These are phyloP conservation scores for Caloenas nicobarica DNA, from an alignment of 2,113 vertebrate genomes.

Conservation along the genomic window DNA sequence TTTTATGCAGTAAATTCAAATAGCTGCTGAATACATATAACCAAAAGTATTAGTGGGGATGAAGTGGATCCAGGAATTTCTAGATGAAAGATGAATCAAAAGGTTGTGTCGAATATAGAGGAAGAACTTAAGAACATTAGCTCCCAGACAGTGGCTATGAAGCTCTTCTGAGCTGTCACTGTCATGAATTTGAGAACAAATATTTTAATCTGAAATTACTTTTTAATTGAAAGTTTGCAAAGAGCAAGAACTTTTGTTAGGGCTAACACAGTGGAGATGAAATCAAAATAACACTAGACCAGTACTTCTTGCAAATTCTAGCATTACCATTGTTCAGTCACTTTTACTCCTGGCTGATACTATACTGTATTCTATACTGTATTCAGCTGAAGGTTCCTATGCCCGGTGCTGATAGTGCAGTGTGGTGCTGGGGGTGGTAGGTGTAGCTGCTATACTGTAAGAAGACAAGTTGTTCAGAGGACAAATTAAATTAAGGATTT, in stretches of 20 bases:
- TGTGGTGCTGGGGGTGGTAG: neutral
- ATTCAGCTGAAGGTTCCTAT: neutral
- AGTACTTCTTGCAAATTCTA: neutral
- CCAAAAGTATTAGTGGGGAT: neutral
- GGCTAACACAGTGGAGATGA: neutral
- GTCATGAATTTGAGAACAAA: neutral
- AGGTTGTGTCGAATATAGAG: neutral
- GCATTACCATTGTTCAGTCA: neutral
- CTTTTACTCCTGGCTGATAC: neutral
- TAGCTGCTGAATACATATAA: neutral
- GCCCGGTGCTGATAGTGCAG: neutral
- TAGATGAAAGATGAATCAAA: neutral
- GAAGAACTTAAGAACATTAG: neutral
- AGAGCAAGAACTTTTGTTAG: neutral
- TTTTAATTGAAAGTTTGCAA: neutral
- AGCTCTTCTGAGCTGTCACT: neutral
- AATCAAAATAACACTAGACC: neutral
- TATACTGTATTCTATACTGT: neutral
- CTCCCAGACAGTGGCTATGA: neutral
- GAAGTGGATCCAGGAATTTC: neutral
- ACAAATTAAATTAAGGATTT: neutral
- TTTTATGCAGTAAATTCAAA: neutral
- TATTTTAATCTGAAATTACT: conserved; percentile 2
- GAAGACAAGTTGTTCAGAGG: neutral
- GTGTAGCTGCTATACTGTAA: conserved; percentile 12